Base-by-base conservation (phyloP, 2,888 invertebrate genomes). In the Brenthis daphne region DNA sequence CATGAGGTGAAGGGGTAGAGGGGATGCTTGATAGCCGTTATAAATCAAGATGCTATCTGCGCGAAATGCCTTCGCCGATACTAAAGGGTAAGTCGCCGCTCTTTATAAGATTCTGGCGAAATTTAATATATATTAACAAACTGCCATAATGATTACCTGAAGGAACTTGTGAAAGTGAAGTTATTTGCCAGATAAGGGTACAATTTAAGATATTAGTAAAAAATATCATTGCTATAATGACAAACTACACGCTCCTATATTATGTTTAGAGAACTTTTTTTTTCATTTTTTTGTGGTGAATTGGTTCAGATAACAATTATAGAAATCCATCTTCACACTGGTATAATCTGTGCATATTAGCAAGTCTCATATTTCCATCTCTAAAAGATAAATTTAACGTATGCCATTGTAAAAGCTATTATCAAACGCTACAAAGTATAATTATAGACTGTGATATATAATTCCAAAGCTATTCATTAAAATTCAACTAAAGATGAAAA, bases 41-140 rank as follows among this genome's bases (percentile, higher is more conserved):
- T 91, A 91, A 89, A 91, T 91, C 89, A 90, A 89, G 91, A 90
- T 91, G 83, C 84, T 90, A 91, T 91, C 91, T 86, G 82, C 78
- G 79, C 86, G 89, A 88, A 88, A 89, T 87, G 86, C 83, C 77
- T 53, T 72, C 76, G 82, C 82, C 83, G 85, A 84, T 87, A 86
- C 83, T 78, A 83, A 87, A 87, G 88, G 87, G 87, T 86, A 82
- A 85, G 84, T 85, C 80, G 80, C 77, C 77, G 81, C 79, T 79
- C 82, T 77, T 80, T 77, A 79, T 79, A 79, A 73, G 77, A 76
- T 78, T 65, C 61, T 51, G 65, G 50, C 57, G 51, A 69, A 69
- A 67, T 63, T 63, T 58, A 61, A 65, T 69, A 53, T 57, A 64
- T 48, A 63, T 57, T 61, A 64, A 64, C 53, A 24, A 64, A 54